Base-by-base conservation (phyloP, 1,140 invertebrate genomes). In the Mactra quadrangularis region DNA sequence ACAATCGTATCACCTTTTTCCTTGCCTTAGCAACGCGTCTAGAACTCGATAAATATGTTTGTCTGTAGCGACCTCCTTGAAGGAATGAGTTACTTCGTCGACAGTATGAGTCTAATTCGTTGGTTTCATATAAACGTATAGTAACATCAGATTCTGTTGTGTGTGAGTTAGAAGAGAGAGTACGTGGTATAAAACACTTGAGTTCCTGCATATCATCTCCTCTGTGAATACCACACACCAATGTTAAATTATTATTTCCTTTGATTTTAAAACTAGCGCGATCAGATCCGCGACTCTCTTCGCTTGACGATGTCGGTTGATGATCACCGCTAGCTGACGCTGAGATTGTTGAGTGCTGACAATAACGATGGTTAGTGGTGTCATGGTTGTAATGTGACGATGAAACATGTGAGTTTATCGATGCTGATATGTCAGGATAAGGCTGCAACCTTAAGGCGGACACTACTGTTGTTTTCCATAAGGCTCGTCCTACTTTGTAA, bases 1-100 rank as follows among this genome's bases (percentile, higher is more conserved):
- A 94, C 95, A 98, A 96, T 62, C 96, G 95, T 74, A 93, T 93
- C 11, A 94, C 93, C 53, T 91, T 89, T 1, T 92, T 85, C 29
- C 94, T 83, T 59, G 33, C 87, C 55, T 35, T 78, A 77, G 13
- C 77, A 68, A 72, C 76, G 53, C 38, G 68, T 74, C 50, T 79
- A 33, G 71, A 79, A 66, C 57, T 83, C 52, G 47, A 71, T 38
- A 52, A 13, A 22, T 33, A 41, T 0, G 68, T 47, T 22, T 66
- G 62, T 22, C 52, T 45, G 35, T 57, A 66, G 2, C 41, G 38
- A 41, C 38, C 6, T 17, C 62, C 38, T 25, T 62, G n/a, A 27
- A 68, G 17, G 17, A 52, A 50, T 29, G 25, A 45, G n/a, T 27
- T 64, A 22, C 9, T 25, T 50, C 7, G 22, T 15, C 11, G 31